Evolutionary conservation across 92 coral and sea anemone species (phyloP).

Genomic region (Porites cylindrica): DNA sequence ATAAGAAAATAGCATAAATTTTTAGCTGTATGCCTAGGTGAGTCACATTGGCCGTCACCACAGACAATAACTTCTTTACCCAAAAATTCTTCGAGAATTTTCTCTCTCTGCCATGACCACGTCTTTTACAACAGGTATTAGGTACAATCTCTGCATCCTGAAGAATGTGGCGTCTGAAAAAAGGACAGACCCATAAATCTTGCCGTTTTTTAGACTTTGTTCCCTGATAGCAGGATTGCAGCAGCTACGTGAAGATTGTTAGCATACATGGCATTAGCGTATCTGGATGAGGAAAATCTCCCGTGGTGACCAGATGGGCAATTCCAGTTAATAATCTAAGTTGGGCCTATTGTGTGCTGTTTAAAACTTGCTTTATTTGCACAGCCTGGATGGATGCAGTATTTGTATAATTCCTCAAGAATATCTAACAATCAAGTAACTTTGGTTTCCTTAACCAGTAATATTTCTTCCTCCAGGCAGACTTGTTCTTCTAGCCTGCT

Average conservation of each 20-base stretch:
- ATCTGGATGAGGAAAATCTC: constrained; percentile 38
- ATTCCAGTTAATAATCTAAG: constrained; percentile 23
- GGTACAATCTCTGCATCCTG: constrained; percentile 13
- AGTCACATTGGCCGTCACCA: too few species aligned
- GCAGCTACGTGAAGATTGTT: constrained; percentile 55
- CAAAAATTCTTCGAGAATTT: too few species aligned
- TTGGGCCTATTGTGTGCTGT: constrained; percentile 34
- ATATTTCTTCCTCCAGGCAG: not conserved
- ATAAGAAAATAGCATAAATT: too few species aligned
- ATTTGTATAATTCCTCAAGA: not conserved
- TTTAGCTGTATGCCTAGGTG: too few species aligned
- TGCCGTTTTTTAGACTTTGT: constrained; percentile 46
- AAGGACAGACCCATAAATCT: constrained; percentile 50
- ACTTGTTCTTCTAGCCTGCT: constrained; percentile 7
- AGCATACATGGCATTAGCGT: constrained; percentile 36
- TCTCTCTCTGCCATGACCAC: too few species aligned
- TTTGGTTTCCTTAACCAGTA: constrained; percentile 7
- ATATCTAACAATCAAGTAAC: constrained; percentile 13
- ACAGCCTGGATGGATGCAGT: constrained; percentile 33
- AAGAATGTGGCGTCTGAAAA: constrained; percentile 59
- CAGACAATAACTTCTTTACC: too few species aligned
- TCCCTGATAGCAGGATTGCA: constrained; percentile 43
- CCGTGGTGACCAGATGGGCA: constrained; percentile 45
- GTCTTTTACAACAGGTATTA: not conserved
- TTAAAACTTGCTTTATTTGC: not conserved